phyloP scores from a whole-genome alignment of 64 coral and sea anemone genomes.

The Exaiptasia diaphana region DNA sequence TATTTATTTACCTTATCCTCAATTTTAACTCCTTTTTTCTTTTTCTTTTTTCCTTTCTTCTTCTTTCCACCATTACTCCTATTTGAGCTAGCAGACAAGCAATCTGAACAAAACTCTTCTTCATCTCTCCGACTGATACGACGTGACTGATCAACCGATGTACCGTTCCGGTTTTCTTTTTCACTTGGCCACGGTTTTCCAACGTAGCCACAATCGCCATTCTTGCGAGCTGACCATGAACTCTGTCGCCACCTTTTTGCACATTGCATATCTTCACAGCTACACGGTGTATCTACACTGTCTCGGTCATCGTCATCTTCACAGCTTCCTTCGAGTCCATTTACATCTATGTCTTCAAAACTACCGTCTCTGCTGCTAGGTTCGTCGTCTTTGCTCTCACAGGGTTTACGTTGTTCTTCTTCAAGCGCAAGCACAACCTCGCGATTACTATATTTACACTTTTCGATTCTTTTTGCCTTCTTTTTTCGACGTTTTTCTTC shows the following conservation, averaged over 20 bases:
- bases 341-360: slow-evolving; percentile 52
- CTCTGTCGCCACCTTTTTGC: neutral
- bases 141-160: neutral
- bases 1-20: slow-evolving; percentile 3
- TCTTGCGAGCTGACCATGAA: neutral
- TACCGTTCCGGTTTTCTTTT: neutral
- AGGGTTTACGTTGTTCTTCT: slow-evolving; percentile 33
- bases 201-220: slow-evolving; percentile 57
- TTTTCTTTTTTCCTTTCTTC: slow-evolving; percentile 34
- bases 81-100: slow-evolving; percentile 20
- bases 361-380: slow-evolving; percentile 23
- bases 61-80: slow-evolving; percentile 8
- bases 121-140: neutral
- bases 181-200: neutral
- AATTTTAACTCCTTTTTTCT: slow-evolving; percentile 14
- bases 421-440: slow-evolving; percentile 7
- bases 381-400: slow-evolving; percentile 12
- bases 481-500: slow-evolving; percentile 94
- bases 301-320: slow-evolving; percentile 67
- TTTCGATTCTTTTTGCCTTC: slow-evolving; percentile 82
- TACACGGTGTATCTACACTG: slow-evolving; percentile 46
- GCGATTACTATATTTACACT: slow-evolving; percentile 64
- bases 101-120: slow-evolving; percentile 22
- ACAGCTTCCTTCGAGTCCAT: slow-evolving; percentile 66
- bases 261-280: slow-evolving; percentile 41